Evolutionary conservation across 1,140 invertebrate genomes (phyloP), one percentile per base, ranked within the genome.

Genomic region (Amyelois transitella): DNA sequence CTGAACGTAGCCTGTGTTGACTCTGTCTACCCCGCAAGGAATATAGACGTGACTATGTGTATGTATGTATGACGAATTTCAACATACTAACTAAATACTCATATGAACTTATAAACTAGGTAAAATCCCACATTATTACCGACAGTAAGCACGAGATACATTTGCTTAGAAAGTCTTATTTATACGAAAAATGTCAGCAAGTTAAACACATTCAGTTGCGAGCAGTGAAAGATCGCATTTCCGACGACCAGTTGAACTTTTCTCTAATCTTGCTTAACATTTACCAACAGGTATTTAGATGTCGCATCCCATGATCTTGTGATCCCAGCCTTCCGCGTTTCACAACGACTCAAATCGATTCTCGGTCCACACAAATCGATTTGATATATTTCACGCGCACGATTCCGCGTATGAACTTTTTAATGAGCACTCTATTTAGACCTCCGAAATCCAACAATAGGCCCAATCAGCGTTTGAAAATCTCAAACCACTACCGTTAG

Each of bases 401-500:
- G 21, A 54, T 44, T 53, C 12, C 52, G 18, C 18, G 18, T 22
- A 7, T 20, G 22, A 48, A 21, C 45, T 58, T 66, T 73, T 75
- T 78, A 78, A 78, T 78, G 75, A 78, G 69, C 70, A 66, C 59
- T 66, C 64, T 66, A 71, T 75, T 72, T 70, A 66, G 71, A 66
- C 63, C 59, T 51, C 64, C 51, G 59, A 73, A 70, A 60, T 18
- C 53, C 59, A 75, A 83, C 80, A 83, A 83, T 83, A 69, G 68
- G 61, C 58, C 74, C 69, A 83, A 83, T 83, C 77, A 83, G 68
- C 66, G 69, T 62, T 68, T 51, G 65, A 64, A 67, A 73, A 69
- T 72, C 72, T 70, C 63, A 74, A 72, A 75, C 67, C 71, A 82
- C 79, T 80, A 83, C 76, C 80, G 80, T 81, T 81, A 80, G 44